Percentiles rank a stretch among this genome's conserved stretches.
Conservation (phyloP, 2,797 vertebrate species). For the Capromys pilorides region DNA sequence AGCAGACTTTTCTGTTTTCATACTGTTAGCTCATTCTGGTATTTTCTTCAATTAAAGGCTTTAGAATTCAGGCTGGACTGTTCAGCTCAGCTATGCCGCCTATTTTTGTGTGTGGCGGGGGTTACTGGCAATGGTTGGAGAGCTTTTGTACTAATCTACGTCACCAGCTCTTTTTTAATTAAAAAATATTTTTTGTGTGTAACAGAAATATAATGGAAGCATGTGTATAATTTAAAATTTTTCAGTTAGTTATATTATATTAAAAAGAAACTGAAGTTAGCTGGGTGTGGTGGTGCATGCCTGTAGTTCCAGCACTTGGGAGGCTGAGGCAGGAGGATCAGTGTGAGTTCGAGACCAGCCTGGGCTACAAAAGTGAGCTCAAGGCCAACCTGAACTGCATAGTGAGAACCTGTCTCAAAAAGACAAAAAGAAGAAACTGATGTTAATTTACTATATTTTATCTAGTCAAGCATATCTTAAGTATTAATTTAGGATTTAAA, state of each 20-base stretch:
- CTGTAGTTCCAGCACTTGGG: too few species aligned
- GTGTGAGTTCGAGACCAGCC: too few species aligned
- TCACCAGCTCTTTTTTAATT: neutral
- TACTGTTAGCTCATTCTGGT: neutral
- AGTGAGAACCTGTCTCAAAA: too few species aligned
- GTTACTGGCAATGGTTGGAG: neutral
- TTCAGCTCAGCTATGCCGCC: neutral
- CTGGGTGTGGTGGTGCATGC: too few species aligned
- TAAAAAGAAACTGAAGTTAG: neutral
- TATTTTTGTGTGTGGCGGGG: neutral
- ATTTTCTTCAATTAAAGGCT: slow-evolving; percentile 27
- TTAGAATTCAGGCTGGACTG: neutral
- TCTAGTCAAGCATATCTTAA: neutral
- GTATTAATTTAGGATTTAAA: neutral
- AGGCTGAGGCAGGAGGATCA: too few species aligned
- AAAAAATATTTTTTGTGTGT: neutral
- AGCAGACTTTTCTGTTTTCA: neutral
- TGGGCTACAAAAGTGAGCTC: too few species aligned
- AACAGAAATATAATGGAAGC: neutral
- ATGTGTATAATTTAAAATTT: neutral
- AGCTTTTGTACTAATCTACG: neutral
- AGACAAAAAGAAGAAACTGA: neutral
- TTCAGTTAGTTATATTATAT: neutral
- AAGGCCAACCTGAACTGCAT: too few species aligned
- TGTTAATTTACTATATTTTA: slow-evolving; percentile 4